Conservation (phyloP, 2,797 vertebrate species). For the Pseudochromis fuscus region DNA sequence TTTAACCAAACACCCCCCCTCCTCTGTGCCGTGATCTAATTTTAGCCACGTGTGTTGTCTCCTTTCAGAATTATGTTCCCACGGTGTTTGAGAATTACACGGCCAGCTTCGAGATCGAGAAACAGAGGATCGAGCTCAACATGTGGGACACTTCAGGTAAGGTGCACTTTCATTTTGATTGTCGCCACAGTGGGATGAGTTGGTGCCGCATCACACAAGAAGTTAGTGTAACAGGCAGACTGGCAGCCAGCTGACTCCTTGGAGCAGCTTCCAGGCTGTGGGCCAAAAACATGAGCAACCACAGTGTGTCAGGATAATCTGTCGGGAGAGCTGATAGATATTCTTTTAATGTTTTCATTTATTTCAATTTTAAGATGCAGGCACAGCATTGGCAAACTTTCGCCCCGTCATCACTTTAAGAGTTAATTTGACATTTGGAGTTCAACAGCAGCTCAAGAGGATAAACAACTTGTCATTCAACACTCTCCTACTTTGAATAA, state of each 20-base stretch:
- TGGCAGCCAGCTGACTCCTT: slow-evolving; percentile 17
- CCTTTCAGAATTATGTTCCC: slow-evolving; percentile 91
- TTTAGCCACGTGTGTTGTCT: slow-evolving; percentile 16
- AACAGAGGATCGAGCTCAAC: slow-evolving; percentile 96
- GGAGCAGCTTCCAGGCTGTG: slow-evolving; percentile 29
- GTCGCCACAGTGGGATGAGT: no score
- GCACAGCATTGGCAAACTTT: not conserved
- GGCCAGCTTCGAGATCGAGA: slow-evolving; percentile 96
- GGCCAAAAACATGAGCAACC: slow-evolving; percentile 37
- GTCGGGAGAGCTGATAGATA: not conserved
- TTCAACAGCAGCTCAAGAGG: slow-evolving; percentile 25
- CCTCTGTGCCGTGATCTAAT: slow-evolving; percentile 37
- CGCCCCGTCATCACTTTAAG: slow-evolving; percentile 17
- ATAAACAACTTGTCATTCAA: slow-evolving; percentile 41
- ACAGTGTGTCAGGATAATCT: slow-evolving; percentile 16
- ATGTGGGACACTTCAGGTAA: slow-evolving; percentile 99
- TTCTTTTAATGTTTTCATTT: not conserved
- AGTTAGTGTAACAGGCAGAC: slow-evolving; percentile 13
- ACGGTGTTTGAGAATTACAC: slow-evolving; percentile 98
- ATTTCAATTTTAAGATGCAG: slow-evolving; percentile 1
- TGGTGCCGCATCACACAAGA: slow-evolving; percentile 1
- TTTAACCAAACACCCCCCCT: not conserved
- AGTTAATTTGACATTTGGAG: slow-evolving; percentile 11
- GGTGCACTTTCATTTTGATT: no score
- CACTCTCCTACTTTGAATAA: slow-evolving; percentile 4